Base-by-base conservation (phyloP, 2,113 vertebrate species). In the Oenanthe oenanthe region DNA sequence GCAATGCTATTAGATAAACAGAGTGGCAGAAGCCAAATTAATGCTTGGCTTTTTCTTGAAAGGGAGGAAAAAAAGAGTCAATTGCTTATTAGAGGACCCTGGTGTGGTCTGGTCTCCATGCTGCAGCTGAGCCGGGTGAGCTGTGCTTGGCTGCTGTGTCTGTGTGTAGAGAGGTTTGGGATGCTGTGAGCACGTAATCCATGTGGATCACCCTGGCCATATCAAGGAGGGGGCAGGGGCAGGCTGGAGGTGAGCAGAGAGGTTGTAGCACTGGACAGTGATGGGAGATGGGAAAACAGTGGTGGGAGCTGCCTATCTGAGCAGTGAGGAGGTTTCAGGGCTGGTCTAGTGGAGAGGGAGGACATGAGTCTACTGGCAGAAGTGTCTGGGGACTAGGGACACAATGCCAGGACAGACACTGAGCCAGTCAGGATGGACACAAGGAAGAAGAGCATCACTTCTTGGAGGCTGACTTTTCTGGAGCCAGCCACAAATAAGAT, bases 21-120 rank as follows among this genome's bases (percentile, higher is more conserved):
- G 87, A 94, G 93, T 91, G 77, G 83, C 91, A 96, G 93, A 96
- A 97, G 93, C 93, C 85, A 94, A 96, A 96, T 96, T 96, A 96
- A 96, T 96, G 95, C 92, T 95, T 81, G 85, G 85, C 68, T 96
- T 95, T 96, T 96, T 95, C 95, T 95, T 96, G 89, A 97, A 96
- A 95, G 86, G 68, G 80, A 93, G 67, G 87, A 10, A 91, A 89
- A 97, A 86, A 84, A 68, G 86, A 94, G 94, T 93, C 91, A 96
- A 88, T 95, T 95, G 92, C 93, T 94, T 94, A 95, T 97, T 97
- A 96, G 63, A 83, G 57, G 73, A 70, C 60, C 11, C 65, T 87
- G 72, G 67, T 92, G 84, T 60, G 91, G 89, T 92, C 92, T 81
- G 90, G 57, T 88, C 68, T 86, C 51, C 1, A 3, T 3, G n/a